Evolutionary conservation across 2,113 vertebrate species (phyloP).

Genomic region (Mormyrus iriodes): DNA sequence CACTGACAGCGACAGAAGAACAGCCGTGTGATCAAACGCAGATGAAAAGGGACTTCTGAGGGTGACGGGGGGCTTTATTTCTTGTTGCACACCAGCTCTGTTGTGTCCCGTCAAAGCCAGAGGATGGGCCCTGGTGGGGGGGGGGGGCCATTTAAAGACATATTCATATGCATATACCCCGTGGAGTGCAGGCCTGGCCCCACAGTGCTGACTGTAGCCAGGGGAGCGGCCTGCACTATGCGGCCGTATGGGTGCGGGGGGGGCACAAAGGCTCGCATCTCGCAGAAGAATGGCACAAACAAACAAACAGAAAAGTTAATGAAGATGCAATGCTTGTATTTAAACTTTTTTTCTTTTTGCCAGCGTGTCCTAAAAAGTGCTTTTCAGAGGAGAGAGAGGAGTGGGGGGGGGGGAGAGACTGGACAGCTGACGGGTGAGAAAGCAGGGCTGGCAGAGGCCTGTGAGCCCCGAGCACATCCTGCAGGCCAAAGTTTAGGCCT

Average conservation of each 20-base stretch:
- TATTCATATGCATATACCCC: constrained; percentile 48
- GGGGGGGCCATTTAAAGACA: constrained; percentile 55
- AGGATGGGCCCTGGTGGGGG: constrained; percentile 54
- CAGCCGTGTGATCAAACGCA: constrained; percentile 18
- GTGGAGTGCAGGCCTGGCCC: constrained; percentile 57
- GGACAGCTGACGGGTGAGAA: constrained; percentile 37
- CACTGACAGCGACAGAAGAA: constrained; percentile 7
- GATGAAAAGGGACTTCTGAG: constrained; percentile 22
- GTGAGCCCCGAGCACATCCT: constrained; percentile 54
- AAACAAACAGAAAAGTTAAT: constrained; percentile 14
- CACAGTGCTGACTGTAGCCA: neutral
- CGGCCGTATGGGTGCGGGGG: constrained; percentile 18
- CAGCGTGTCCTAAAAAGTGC: constrained; percentile 14
- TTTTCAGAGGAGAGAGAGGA: constrained; percentile 16
- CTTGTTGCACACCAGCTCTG: constrained; percentile 52
- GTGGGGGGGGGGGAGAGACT: neutral
- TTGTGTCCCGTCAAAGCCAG: constrained; percentile 61
- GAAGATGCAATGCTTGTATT: constrained; percentile 17
- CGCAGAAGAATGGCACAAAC: constrained; percentile 7
- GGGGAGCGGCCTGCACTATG: neutral
- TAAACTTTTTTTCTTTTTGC: neutral
- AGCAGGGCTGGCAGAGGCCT: constrained; percentile 51
- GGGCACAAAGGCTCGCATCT: constrained; percentile 19
- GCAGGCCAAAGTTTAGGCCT: constrained; percentile 47
- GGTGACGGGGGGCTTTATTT: constrained; percentile 47